phyloP scores from a whole-genome alignment of 2,888 invertebrate species.

The Chouioia cunea region DNA sequence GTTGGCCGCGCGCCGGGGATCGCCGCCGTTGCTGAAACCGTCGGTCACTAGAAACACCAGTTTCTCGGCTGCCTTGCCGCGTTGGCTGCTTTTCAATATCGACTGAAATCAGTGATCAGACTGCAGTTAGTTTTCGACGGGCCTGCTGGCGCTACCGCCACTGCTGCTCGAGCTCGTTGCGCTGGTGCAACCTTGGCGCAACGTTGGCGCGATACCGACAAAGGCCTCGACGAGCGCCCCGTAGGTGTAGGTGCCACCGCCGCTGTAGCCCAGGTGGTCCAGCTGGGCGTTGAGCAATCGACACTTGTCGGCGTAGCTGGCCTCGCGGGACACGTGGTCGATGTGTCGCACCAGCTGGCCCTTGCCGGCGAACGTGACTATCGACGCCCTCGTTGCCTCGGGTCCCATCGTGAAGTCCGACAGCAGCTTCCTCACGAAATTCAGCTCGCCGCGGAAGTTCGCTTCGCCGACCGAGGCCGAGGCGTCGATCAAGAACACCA shows the following conservation, averaged over 20 bases:
- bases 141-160: too few species aligned
- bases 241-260: slow-evolving; percentile 78
- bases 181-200: too few species aligned
- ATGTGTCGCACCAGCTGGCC: slow-evolving; percentile 73
- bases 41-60: slow-evolving; percentile 79
- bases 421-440: slow-evolving; percentile 76
- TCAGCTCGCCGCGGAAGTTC: slow-evolving; percentile 77
- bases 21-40: slow-evolving; percentile 79
- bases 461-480: slow-evolving; percentile 77
- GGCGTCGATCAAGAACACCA: slow-evolving; percentile 78
- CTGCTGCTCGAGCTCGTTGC: too few species aligned
- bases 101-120: slow-evolving; percentile 61
- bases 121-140: too few species aligned
- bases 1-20: slow-evolving; percentile 75
- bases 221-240: slow-evolving; percentile 77
- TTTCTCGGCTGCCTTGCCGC: slow-evolving; percentile 67
- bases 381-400: slow-evolving; percentile 75
- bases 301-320: slow-evolving; percentile 75
- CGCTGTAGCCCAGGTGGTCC: slow-evolving; percentile 73
- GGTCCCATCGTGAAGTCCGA: slow-evolving; percentile 77
- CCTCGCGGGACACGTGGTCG: slow-evolving; percentile 73
- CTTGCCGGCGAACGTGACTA: slow-evolving; percentile 77
- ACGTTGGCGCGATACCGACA: too few species aligned
- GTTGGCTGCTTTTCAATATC: slow-evolving; percentile 69
- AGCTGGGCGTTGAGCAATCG: slow-evolving; percentile 74